Percentiles rank a stretch among this genome's conserved stretches.
phyloP scores from a whole-genome alignment of 2,888 invertebrate species.

The Stictocephala bisonia region DNA sequence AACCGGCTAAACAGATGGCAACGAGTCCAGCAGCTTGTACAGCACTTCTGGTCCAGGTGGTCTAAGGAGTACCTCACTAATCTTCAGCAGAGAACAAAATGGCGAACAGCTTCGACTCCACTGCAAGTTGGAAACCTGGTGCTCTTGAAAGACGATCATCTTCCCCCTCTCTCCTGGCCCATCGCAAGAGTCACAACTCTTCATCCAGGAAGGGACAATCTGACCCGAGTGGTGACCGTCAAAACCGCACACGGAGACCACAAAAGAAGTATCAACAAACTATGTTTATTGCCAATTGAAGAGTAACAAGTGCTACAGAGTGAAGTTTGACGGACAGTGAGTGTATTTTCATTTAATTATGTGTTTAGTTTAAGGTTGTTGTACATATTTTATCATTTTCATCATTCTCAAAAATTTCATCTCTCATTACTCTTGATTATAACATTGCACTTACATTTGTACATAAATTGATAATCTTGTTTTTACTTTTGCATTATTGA shows the following conservation, averaged over 20 bases:
- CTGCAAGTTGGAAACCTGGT: not conserved
- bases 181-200: conserved; percentile 23
- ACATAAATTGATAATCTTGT: too few species aligned
- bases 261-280: conserved; percentile 53
- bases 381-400: too few species aligned
- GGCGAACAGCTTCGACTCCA: not conserved
- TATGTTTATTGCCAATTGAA: conserved; percentile 49
- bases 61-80: conserved; percentile 54
- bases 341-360: too few species aligned
- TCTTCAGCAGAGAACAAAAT: conserved; percentile 49
- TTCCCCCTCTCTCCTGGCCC: not conserved
- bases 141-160: not conserved
- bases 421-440: too few species aligned
- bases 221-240: not conserved
- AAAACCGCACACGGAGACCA: conserved; percentile 38
- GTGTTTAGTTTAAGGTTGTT: too few species aligned
- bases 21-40: conserved; percentile 45
- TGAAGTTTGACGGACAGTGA: too few species aligned
- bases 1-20: conserved; percentile 52
- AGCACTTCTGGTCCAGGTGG: conserved; percentile 57
- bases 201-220: conserved; percentile 48
- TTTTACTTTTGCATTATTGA: too few species aligned
- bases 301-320: too few species aligned
- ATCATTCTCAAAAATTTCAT: too few species aligned
- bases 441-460: too few species aligned